These are phyloP conservation scores for Leucoraja erinaceus DNA, from an alignment of 2,113 vertebrate genomes.

Conservation along the genomic window DNA sequence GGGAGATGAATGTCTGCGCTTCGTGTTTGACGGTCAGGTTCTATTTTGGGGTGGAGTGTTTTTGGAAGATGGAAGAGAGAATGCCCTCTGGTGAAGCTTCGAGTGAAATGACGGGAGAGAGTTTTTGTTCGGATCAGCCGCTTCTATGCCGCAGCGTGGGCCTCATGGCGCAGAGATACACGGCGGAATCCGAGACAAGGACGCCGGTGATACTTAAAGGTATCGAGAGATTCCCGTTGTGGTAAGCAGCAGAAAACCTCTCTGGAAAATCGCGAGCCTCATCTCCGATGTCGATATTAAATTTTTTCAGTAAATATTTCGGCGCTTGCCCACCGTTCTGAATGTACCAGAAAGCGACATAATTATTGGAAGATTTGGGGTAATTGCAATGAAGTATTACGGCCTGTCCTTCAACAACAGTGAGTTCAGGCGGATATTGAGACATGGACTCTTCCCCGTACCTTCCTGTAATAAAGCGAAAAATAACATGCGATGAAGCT, in stretches of 20 bases:
- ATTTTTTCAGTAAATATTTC: neutral
- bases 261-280: neutral
- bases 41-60: too few species aligned
- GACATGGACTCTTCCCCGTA: neutral
- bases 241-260: neutral
- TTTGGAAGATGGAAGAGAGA: too few species aligned
- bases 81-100: too few species aligned
- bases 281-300: neutral
- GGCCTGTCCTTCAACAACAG: neutral
- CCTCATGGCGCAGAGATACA: neutral
- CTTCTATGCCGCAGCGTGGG: neutral
- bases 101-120: too few species aligned
- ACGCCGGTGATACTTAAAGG: too few species aligned
- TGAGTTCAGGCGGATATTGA: neutral
- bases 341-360: neutral
- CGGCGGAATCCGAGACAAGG: neutral
- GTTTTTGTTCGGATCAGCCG: neutral
- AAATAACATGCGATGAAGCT: too few species aligned
- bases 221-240: neutral
- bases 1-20: too few species aligned
- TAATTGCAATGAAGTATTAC: neutral
- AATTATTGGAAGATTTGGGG: neutral
- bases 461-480: neutral
- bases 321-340: neutral
- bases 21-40: too few species aligned